Evolutionary conservation across 2,888 invertebrate species (phyloP), one percentile per base, ranked within the genome.

Genomic region (Acleris emargana): DNA sequence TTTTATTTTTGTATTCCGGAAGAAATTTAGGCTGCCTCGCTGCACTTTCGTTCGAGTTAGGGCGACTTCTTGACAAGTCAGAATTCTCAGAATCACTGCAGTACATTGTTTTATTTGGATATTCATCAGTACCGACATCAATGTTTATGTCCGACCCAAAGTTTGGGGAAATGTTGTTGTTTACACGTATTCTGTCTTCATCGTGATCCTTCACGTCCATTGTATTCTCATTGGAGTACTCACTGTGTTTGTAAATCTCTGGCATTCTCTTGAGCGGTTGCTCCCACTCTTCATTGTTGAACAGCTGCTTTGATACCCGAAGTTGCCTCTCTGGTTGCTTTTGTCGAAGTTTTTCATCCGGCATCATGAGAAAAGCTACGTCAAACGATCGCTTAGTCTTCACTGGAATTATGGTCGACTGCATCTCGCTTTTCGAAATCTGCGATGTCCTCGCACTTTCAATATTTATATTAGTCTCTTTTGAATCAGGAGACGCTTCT

Each of bases 291-390:
- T 81, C 93, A 69, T 88, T 89, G 61, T 87, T 86, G 62, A 93
- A 91, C 50, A 93, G 78, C 72, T 93, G 91, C 71, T 93, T 93
- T 0, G 93, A 90, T 22, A 93, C 88, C 76, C 94, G 81, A 42
- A 93, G 84, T 77, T 92, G 94, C 71, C 93, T 89, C 68, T 94
- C 94, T 55, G 88, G 91, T 71, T 93, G 94, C 73, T 95, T 94
- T 54, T 95, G 94, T 60, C 95, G 95, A 54, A 96, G 86, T 76
- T 96, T 96, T 69, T 97, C 97, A 80, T 97, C 97, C 1, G 97
- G 97, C 84, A 97, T 95, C 94, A 97, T 97, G 28, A 98, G 88
- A 77, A 98, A 98, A 0, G 97, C 97, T 11, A 98, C 97, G 82
- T 98, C 97, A 81, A 98, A 98, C 0, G 97, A 96, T 17, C 98